Evolutionary conservation across 2,888 invertebrate genomes (phyloP).

Genomic region (Hypomecis punctinalis): DNA sequence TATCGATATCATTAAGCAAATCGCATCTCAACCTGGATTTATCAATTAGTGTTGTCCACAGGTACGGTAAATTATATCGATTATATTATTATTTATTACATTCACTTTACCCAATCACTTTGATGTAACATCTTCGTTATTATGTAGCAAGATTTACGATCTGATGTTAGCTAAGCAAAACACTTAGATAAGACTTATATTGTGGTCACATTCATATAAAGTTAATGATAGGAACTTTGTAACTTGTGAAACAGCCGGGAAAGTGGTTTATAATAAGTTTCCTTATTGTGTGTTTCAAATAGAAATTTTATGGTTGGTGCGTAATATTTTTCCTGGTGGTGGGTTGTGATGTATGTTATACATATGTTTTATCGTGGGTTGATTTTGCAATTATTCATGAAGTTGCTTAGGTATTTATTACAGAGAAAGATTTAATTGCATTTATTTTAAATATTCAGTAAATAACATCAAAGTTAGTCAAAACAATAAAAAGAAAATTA

Average conservation of each 20-base stretch:
- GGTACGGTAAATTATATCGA: conserved; percentile 17
- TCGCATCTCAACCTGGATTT: not conserved
- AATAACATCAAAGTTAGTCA: too few relatives aligned
- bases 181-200: conserved; percentile 11
- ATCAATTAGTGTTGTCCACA: conserved; percentile 17
- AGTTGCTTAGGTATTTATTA: too few relatives aligned
- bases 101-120: conserved; percentile 28
- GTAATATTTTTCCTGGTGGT: not conserved
- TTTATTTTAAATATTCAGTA: too few relatives aligned
- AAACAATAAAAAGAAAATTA: too few relatives aligned
- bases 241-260: conserved; percentile 12
- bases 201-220: conserved; percentile 12
- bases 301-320: conserved; percentile 1
- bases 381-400: too few relatives aligned
- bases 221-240: conserved; percentile 18
- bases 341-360: not conserved
- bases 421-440: too few relatives aligned
- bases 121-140: conserved; percentile 24
- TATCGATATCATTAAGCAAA: conserved; percentile 9
- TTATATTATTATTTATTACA: conserved; percentile 7
- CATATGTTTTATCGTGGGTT: too few relatives aligned
- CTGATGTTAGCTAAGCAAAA: conserved; percentile 19
- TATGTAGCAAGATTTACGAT: conserved; percentile 26
- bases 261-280: conserved; percentile 7
- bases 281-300: conserved; percentile 12